Percentiles rank a stretch among this genome's conserved stretches.
These are phyloP conservation scores for Hipposideros armiger DNA, from an alignment of 2,113 vertebrate species.

Conservation along the genomic window DNA sequence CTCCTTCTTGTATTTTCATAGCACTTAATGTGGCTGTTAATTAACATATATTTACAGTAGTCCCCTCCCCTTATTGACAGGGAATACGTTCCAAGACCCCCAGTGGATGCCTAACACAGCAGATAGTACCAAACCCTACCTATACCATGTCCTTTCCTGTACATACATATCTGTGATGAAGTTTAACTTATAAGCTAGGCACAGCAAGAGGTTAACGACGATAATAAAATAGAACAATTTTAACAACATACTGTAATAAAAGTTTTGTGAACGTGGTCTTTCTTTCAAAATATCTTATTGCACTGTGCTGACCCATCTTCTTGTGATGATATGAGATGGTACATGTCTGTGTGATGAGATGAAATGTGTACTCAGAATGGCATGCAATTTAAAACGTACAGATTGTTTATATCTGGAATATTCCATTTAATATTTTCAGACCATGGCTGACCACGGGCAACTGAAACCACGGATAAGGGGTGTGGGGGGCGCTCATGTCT, in stretches of 20 bases:
- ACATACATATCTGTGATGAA: not conserved
- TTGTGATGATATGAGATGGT: not conserved
- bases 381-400: too few relatives aligned
- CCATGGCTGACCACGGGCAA: not conserved
- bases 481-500: too few relatives aligned
- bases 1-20: not conserved
- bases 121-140: not conserved
- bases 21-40: not conserved
- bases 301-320: not conserved
- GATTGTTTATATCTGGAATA: too few relatives aligned
- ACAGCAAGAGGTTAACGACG: not conserved
- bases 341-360: too few relatives aligned
- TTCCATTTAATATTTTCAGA: not conserved
- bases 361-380: not conserved
- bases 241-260: not conserved
- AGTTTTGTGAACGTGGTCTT: not conserved
- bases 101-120: not conserved
- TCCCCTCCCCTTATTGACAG: too few relatives aligned
- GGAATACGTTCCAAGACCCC: not conserved
- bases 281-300: not conserved
- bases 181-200: not conserved
- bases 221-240: not conserved
- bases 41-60: not conserved
- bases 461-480: not conserved
- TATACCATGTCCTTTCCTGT: not conserved